Percentiles rank a stretch among this genome's conserved stretches.
These are phyloP conservation scores for Leptobrachium leishanense DNA, from an alignment of 2,113 vertebrate species.

Conservation along the genomic window DNA sequence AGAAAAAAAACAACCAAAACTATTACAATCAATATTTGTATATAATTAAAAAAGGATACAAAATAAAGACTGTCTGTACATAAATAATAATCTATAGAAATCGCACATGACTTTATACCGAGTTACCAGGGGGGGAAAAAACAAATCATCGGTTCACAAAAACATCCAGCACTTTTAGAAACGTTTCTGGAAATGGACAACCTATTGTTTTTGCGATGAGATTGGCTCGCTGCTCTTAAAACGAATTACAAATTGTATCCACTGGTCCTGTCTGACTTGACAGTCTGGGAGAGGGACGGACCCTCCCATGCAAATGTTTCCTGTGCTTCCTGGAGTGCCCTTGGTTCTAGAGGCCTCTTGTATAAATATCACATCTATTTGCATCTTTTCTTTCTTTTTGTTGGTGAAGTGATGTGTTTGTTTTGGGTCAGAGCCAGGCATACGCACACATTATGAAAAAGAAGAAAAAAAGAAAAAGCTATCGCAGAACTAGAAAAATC, in stretches of 20 bases:
- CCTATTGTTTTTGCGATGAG: too few relatives aligned
- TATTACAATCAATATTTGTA: too few relatives aligned
- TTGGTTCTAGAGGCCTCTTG: slow-evolving; percentile 43
- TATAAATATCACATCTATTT: slow-evolving; percentile 49
- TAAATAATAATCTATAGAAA: too few relatives aligned
- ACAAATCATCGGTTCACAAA: too few relatives aligned
- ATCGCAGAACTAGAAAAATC: slow-evolving; percentile 45
- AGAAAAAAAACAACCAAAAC: too few relatives aligned
- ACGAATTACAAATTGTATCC: neutral
- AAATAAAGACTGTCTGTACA: too few relatives aligned
- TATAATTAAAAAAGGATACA: too few relatives aligned
- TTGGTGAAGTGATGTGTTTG: slow-evolving; percentile 44
- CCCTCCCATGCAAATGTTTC: slow-evolving; percentile 29
- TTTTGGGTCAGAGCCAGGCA: slow-evolving; percentile 38
- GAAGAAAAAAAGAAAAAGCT: neutral
- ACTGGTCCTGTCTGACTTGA: neutral
- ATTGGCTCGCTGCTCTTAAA: too few relatives aligned
- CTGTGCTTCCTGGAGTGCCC: slow-evolving; percentile 27
- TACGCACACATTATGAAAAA: slow-evolving; percentile 10
- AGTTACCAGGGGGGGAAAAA: too few relatives aligned
- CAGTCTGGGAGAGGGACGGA: slow-evolving; percentile 12
- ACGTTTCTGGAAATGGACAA: too few relatives aligned
- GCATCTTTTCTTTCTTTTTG: slow-evolving; percentile 49
- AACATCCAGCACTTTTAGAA: too few relatives aligned
- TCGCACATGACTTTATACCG: too few relatives aligned